Evolutionary conservation across 2,113 vertebrate species (phyloP), one percentile per base, ranked within the genome.

Genomic region (Scopus umbretta): DNA sequence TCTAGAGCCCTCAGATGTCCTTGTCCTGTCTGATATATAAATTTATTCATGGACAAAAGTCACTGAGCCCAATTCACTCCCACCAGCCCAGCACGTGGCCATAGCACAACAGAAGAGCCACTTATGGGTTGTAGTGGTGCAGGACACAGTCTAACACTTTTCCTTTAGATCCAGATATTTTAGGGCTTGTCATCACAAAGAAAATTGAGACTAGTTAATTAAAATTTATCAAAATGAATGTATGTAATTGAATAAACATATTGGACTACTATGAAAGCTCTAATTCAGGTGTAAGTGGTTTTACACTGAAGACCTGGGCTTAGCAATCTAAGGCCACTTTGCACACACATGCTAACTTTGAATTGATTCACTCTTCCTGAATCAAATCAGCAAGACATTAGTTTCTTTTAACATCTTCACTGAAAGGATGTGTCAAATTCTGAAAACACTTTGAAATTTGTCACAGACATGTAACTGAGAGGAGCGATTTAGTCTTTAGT

Each of bases 321-420:
- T 73, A 62, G 66, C 58, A 49, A 6, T 49, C 34, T 30, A 34
- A 85, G 59, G 87, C 49, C 34, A 23, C 90, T 83, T 65, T 50
- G 74, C 71, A 68, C 84, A 73, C 30, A 76, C 45, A 42, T 5
- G 22, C 61, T 79, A 45, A 61, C 85, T 90, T 73, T 0, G 67
- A 83, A 93, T 90, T 80, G 82, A 94, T 96, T 95, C 81, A 19
- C 52, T 88, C 90, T 68, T 85, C 42, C 82, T 83, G 92, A 91
- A 93, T 94, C 89, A 89, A 76, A 94, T 89, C 95, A 96, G 58
- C 91, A 82, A 92, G 76, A 71, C 86, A 73, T 95, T 80, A 86
- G 63, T 62, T 88, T 55, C 86, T 67, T 67, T 61, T 80, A 91
- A 92, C 88, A 75, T 88, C 86, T 73, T 88, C 47, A 72, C 91